Evolutionary conservation across 35 echinoderm and acorn worm species (phyloP), one percentile per base, ranked within the genome.

Genomic region (Lytechinus variegatus): DNA sequence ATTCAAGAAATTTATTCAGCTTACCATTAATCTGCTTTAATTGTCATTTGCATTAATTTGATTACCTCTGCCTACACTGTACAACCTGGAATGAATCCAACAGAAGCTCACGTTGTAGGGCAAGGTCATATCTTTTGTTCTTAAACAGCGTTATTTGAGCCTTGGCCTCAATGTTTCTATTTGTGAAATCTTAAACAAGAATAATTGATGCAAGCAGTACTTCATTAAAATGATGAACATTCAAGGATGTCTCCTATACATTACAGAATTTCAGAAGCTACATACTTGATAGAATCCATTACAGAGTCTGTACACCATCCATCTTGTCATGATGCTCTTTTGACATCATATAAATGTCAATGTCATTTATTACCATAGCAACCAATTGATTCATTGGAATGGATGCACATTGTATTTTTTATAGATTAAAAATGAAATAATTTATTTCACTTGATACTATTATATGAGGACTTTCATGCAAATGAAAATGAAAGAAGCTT

Each of bases 131-230:
- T 19, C 66, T 79, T 79, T 79, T 79, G 66, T 79, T 79, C 6
- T 79, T 79, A 79, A 79, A 79, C 66, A 79, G 66, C 66, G 4
- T 24, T 79, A 79, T n/a, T 79, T 4, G 66, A 6, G 66, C 66
- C 21, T 79, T 79, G 66, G 12, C 66, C 16, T 79, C 66, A 79
- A 24, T 79, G 66, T 79, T 79, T 79, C 66, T n/a, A 16, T 24
- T 79, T 2, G 16, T 79, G 66, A 79, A 79, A 79, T n/a, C 66
- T 79, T 7, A 79, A 16, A 79, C 8, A 79, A 24, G 66, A 79
- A 79, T 79, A 79, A 79, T 79, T 79, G 66, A 79, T 79, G 66
- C 66, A 79, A 79, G 66, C 66, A 79, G 66, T 79, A 79, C 66
- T 79, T 79, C 66, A 24, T 60, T 60, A 79, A 79, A 7, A 79